These are phyloP conservation scores for Trachemys scripta DNA, from an alignment of 2,113 vertebrate genomes.

Conservation along the genomic window DNA sequence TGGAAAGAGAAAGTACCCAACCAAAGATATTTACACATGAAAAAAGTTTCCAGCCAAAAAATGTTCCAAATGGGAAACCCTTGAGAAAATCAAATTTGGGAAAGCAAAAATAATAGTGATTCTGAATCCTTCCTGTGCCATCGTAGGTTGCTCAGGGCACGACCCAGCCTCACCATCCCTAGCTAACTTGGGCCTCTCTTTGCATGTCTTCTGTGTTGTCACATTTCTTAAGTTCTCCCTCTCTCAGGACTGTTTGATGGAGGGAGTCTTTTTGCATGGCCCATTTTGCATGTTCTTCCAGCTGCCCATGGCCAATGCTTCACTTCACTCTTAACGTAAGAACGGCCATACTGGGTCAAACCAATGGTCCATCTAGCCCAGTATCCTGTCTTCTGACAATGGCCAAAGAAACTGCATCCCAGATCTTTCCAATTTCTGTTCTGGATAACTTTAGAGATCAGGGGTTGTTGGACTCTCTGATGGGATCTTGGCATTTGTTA, in stretches of 20 bases:
- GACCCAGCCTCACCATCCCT: no score
- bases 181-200: neutral
- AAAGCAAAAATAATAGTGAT: neutral
- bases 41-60: neutral
- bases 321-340: no score
- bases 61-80: neutral
- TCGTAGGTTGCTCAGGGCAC: no score
- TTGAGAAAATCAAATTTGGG: neutral
- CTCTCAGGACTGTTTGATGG: no score
- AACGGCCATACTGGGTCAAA: no score
- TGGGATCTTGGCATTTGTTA: rapidly evolving
- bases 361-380: no score
- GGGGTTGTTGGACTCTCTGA: neutral
- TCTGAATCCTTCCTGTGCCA: neutral
- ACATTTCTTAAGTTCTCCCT: neutral
- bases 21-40: neutral
- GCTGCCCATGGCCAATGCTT: no score
- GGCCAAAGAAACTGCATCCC: neutral
- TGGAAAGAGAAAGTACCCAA: neutral
- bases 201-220: neutral
- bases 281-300: no score
- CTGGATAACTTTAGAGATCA: neutral
- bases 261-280: no score
- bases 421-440: neutral
- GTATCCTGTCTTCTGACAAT: no score